phyloP scores from a whole-genome alignment of 2,888 invertebrate species.

The Andrena bicolor region DNA sequence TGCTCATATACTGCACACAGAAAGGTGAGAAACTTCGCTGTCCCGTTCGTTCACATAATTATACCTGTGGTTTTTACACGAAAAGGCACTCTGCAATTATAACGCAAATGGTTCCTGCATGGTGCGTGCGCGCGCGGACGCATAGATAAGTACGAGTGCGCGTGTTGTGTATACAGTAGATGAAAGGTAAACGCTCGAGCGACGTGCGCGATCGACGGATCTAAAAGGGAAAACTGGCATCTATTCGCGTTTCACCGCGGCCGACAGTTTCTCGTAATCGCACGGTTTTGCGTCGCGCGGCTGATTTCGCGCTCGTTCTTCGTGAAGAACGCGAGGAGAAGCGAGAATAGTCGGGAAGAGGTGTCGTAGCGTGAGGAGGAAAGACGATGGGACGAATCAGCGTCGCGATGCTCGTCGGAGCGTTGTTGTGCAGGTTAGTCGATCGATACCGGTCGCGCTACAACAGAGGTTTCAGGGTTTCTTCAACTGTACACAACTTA shows the following conservation, averaged over 20 bases:
- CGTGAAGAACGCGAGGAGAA: no score
- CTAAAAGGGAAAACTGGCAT: constrained; percentile 9
- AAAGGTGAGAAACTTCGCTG: no score
- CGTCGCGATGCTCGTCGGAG: constrained; percentile 17
- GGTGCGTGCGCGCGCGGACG: neutral
- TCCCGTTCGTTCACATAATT: no score
- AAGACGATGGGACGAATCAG: constrained; percentile 7
- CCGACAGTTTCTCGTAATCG: neutral
- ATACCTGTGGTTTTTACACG: no score
- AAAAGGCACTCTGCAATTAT: no score
- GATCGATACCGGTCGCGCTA: constrained; percentile 8
- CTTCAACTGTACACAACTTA: no score
- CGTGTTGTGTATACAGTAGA: neutral
- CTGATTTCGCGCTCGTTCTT: neutral
- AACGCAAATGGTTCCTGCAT: no score
- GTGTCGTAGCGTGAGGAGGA: neutral
- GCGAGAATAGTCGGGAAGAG: neutral
- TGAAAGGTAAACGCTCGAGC: neutral
- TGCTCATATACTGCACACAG: no score
- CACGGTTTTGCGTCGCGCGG: neutral
- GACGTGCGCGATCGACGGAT: neutral
- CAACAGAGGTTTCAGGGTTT: no score
- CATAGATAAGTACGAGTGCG: neutral
- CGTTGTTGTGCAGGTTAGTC: constrained; percentile 58
- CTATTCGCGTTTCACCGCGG: constrained; percentile 1